Conservation (phyloP, 2,113 vertebrate genomes). For the Progne subis region DNA sequence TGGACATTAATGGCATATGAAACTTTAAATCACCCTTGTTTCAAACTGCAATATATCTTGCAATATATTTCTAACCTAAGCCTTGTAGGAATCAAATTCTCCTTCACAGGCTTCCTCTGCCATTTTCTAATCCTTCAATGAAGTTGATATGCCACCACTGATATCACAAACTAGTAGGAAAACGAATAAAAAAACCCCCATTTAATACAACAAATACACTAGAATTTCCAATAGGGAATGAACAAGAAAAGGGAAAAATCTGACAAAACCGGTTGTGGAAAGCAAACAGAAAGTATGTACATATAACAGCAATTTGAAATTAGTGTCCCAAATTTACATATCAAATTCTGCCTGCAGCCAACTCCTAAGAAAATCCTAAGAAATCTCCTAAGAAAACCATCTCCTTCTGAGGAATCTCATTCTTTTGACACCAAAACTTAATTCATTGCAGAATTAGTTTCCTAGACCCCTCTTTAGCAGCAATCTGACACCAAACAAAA, state of each 20-base stretch:
- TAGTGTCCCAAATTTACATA: neutral
- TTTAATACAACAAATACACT: neutral
- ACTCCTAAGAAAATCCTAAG: neutral
- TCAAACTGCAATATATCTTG: neutral
- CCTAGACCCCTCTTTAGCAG: neutral
- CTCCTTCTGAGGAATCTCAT: neutral
- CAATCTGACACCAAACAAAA: neutral
- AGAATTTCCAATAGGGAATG: neutral
- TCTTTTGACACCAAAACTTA: neutral
- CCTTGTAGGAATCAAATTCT: neutral
- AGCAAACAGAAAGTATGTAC: neutral
- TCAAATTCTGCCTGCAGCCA: neutral
- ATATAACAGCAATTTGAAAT: neutral
- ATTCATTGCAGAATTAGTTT: neutral
- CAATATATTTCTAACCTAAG: neutral
- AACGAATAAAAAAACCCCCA: neutral
- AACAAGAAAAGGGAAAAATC: neutral
- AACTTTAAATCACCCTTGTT: conserved; percentile 44
- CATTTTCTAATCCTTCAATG: neutral
- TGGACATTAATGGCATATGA: conserved; percentile 23
- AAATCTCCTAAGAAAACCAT: neutral
- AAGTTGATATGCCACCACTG: neutral
- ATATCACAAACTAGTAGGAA: neutral
- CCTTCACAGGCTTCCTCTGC: neutral
- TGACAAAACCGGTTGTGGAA: neutral